phyloP scores from a whole-genome alignment of 2,113 vertebrate genomes.

The Tor tambroides region DNA sequence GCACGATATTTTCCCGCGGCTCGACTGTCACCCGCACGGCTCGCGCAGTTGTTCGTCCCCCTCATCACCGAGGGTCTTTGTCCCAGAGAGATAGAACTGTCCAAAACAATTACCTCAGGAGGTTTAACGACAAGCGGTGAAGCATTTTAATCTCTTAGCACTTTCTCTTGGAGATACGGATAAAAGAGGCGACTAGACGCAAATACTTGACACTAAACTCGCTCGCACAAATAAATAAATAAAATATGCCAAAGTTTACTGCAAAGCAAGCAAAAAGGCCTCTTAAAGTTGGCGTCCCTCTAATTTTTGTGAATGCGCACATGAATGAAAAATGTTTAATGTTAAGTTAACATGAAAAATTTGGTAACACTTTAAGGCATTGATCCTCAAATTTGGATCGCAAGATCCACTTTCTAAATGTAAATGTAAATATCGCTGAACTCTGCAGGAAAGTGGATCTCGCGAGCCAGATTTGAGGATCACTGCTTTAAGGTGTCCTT shows the following conservation, averaged over 20 bases:
- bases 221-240: conserved; percentile 3
- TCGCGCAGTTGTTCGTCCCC: conserved; percentile 75
- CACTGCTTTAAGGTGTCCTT: too few species aligned
- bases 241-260: not conserved
- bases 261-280: conserved; percentile 4
- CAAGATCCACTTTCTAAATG: too few species aligned
- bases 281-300: not conserved
- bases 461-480: too few species aligned
- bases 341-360: not conserved
- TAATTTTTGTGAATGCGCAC: not conserved
- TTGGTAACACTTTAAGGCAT: too few species aligned
- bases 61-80: conserved; percentile 85
- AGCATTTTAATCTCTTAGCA: conserved; percentile 81
- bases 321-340: not conserved
- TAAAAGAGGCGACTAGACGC: conserved; percentile 54
- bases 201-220: conserved; percentile 15
- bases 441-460: too few species aligned
- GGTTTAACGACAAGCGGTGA: conserved; percentile 80
- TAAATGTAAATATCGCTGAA: too few species aligned
- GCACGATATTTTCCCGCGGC: conserved; percentile 77
- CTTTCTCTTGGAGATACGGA: conserved; percentile 64
- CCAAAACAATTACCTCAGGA: conserved; percentile 83
- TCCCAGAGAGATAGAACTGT: conserved; percentile 83
- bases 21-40: conserved; percentile 78
- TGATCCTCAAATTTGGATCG: too few species aligned